Evolutionary conservation across 1,140 invertebrate species (phyloP), one percentile per base, ranked within the genome.

Genomic region (Gryllus bimaculatus): DNA sequence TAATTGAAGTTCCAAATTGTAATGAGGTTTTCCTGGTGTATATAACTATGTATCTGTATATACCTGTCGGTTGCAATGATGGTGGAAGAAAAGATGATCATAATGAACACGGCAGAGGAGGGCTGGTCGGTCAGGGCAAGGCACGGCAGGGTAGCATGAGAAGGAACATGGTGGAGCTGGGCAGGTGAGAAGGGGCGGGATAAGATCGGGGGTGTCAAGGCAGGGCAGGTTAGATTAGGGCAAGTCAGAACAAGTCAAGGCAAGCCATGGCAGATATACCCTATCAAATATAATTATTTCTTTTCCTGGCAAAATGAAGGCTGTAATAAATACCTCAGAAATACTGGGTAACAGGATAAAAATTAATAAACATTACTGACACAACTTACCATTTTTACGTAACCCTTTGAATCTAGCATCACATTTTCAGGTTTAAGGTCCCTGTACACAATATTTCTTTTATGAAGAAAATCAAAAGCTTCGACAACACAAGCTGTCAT

Each of bases 391-490:
- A 98, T 85, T 90, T 98, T 98, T 39, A 98, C 90, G 83, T 97
- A 98, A 79, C 97, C 97, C 78, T 91, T 88, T 74, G 89, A 89
- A 83, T 96, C 94, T 0, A 98, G 87, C 87, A 98, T 92, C 73
- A 98, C 87, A 85, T 98, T 98, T 87, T 98, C 96, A 0, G 96
- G 97, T 85, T 99, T 98, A 15, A 99, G 89, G 87, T 98, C 97
- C 82, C 96, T 89, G 85, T 97, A 98, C 80, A 98, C 93, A 78
- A 98, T 95, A 79, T 94, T 91, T 82, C 92, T 90, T 7, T 90
- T 88, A 83, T 99, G 97, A 8, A 80, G 88, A 86, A 96, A 97
- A 81, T 95, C 92, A 78, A 98, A 92, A 0, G 96, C 96, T 85
- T 97, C 94, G 0, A 98, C 89, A 0, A 98, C 96, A 85, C 96